phyloP scores from a whole-genome alignment of 2,797 vertebrate genomes.

The Bryconaethiops microstoma region DNA sequence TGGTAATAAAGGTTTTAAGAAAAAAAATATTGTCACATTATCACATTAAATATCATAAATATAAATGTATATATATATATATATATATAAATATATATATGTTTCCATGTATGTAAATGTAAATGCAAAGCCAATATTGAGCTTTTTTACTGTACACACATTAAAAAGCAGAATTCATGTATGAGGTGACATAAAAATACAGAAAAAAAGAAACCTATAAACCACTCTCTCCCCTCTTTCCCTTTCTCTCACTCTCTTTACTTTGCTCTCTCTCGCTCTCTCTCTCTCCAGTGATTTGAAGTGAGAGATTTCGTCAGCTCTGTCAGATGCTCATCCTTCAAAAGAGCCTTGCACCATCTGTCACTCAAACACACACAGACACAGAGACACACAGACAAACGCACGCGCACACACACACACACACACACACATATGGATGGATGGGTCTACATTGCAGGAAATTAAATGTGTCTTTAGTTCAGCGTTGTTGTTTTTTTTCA shows the following conservation, averaged over 20 bases:
- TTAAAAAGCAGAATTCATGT: no score
- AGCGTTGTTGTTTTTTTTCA: not conserved
- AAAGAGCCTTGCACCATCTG: not conserved
- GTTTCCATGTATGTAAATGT: no score
- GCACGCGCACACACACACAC: not conserved
- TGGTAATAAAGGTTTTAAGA: no score
- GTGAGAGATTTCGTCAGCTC: constrained; percentile 5
- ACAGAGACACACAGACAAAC: not conserved
- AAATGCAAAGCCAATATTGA: no score
- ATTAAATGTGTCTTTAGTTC: not conserved
- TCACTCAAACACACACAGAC: not conserved
- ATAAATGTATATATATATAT: no score
- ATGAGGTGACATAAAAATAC: no score
- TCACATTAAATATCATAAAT: no score
- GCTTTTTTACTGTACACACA: no score
- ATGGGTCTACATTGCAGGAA: not conserved
- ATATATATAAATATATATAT: no score
- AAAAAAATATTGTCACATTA: no score
- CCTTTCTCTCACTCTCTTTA: not conserved
- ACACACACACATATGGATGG: not conserved
- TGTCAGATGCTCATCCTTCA: constrained; percentile 13
- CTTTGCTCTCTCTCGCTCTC: not conserved
- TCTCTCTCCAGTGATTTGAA: not conserved
- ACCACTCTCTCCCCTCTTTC: not conserved
- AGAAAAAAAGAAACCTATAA: no score